Conservation (phyloP, 1,140 invertebrate species). For the Leptopilina clavipes region DNA sequence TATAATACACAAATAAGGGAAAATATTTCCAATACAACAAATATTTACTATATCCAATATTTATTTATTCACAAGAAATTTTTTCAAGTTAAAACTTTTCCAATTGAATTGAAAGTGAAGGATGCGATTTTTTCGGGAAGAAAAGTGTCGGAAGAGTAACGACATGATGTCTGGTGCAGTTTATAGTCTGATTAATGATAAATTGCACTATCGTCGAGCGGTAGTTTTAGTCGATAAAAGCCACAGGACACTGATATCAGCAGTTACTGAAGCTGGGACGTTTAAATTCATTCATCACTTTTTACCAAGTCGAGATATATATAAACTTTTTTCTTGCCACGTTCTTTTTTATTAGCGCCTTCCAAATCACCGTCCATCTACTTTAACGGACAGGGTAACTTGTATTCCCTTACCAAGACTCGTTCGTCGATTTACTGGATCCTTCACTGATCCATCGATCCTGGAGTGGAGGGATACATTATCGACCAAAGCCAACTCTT, state of each 20-base stretch:
- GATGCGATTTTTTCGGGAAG: not conserved
- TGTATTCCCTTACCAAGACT: not conserved
- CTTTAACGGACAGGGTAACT: not conserved
- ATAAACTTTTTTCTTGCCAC: conserved; percentile 23
- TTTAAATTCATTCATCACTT: conserved; percentile 54
- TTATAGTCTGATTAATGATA: conserved; percentile 31
- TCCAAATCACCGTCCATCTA: conserved; percentile 13
- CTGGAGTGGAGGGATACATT: not conserved
- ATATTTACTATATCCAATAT: too few relatives aligned
- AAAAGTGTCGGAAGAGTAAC: conserved; percentile 17
- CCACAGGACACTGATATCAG: conserved; percentile 11
- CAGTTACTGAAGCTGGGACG: conserved; percentile 2
- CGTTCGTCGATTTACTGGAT: not conserved
- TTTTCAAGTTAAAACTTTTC: not conserved
- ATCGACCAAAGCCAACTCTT: not conserved
- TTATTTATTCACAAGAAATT: too few relatives aligned
- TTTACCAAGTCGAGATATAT: conserved; percentile 30
- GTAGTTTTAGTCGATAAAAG: not conserved
- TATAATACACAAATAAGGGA: too few relatives aligned
- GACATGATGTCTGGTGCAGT: conserved; percentile 33
- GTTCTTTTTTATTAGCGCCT: conserved; percentile 37
- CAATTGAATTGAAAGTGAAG: conserved; percentile 3
- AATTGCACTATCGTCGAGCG: conserved; percentile 30
- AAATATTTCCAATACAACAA: not conserved
- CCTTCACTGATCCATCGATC: conserved; percentile 4